Evolutionary conservation across 2,113 vertebrate species (phyloP).

Genomic region (Myxocyprinus asiaticus): DNA sequence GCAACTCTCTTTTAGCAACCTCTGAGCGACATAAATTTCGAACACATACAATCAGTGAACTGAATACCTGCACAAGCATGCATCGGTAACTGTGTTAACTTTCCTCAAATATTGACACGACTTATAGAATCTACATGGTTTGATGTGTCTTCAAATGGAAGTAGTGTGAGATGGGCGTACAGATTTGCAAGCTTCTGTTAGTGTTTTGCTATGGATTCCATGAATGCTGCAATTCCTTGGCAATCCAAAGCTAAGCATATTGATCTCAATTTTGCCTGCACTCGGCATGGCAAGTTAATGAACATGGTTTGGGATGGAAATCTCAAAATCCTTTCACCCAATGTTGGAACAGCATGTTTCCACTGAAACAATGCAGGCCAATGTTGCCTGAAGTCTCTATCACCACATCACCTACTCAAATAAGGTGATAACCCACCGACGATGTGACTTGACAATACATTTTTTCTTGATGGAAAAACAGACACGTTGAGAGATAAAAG

Average conservation of each 20-base stretch:
- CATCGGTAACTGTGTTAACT: too few relatives aligned
- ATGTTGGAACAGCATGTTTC: conserved; percentile 10
- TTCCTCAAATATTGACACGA: neutral
- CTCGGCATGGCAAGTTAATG: neutral
- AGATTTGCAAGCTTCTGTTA: neutral
- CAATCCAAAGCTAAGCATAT: neutral
- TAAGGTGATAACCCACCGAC: conserved; percentile 48
- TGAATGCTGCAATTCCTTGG: neutral
- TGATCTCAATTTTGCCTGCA: neutral
- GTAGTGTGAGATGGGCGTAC: neutral
- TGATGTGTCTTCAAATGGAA: too few relatives aligned
- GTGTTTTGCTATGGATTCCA: too few relatives aligned
- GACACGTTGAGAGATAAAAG: conserved; percentile 58
- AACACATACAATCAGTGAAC: too few relatives aligned
- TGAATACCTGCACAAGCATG: neutral
- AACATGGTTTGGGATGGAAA: neutral
- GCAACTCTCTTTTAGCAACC: too few relatives aligned
- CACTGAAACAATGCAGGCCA: neutral
- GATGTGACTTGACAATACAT: conserved; percentile 64
- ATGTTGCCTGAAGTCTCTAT: conserved; percentile 47
- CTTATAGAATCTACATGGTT: too few relatives aligned
- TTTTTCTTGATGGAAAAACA: conserved; percentile 71
- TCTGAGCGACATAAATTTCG: too few relatives aligned
- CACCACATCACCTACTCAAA: conserved; percentile 60
- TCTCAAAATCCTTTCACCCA: neutral